Evolutionary conservation across 2,888 invertebrate species (phyloP), one percentile per base, ranked within the genome.

Genomic region (Brachyptera putata): DNA sequence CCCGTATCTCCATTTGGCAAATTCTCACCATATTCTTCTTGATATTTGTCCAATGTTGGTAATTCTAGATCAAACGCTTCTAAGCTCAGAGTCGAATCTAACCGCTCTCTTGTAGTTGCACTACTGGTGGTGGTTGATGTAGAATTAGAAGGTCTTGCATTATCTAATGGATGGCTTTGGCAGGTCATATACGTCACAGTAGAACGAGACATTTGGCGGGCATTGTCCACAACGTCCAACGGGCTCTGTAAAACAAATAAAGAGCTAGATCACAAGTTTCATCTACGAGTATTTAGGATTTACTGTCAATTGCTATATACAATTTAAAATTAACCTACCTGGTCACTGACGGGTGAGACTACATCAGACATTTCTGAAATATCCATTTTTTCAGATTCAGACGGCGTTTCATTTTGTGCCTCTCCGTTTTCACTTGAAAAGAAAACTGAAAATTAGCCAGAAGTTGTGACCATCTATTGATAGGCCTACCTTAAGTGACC

Each of bases 331-430:
- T 26, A 14, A 30, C 49, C 30, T n/a, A 50, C 49, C n/a, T 30
- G 16, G 34, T 60, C 63, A 55, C 63, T 63, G 36, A 53, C 39
- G 41, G 58, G 56, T 9, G 63, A 58, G 7, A 57, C 39, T 58
- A 57, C 57, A 43, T 63, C 63, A 18, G 63, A 63, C 7, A 63
- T 49, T 56, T 63, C 63, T 34, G 60, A 60, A 25, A 63, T 63
- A 30, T 63, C 63, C 63, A 63, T 63, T 55, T 49, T 60, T 36
- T 63, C 63, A 9, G 63, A 63, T 48, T 61, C 63, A 24, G 60
- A 37, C 5, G 58, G 58, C 13, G 63, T 60, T 30, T 60, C 63
- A 63, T 63, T 63, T n/a, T n/a, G n/a, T 24, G 53, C 16, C 34
- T 58, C 60, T 5, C 56, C 57, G 60, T 58, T 63, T 26, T 57